Evolutionary conservation across 2,888 invertebrate genomes (phyloP).

Genomic region (Glaucopsyche alexis): DNA sequence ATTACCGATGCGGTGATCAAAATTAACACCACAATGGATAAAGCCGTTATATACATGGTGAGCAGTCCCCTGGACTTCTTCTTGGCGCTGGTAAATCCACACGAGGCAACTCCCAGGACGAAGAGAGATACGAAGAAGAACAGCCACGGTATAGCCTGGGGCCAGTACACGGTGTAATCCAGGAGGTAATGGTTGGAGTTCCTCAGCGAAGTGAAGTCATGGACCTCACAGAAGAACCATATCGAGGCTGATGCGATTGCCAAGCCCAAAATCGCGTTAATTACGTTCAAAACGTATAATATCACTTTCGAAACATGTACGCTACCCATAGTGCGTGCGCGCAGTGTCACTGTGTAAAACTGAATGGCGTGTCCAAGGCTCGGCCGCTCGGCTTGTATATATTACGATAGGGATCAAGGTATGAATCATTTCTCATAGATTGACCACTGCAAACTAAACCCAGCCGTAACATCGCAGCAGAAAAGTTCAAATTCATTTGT

Average conservation of each 20-base stretch:
- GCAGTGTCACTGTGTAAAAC: conserved; percentile 45
- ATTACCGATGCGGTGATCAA: conserved; percentile 53
- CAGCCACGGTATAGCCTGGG: conserved; percentile 70
- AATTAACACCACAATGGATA: conserved; percentile 51
- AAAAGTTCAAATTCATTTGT: neutral
- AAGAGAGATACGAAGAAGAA: conserved; percentile 60
- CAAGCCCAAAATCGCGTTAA: conserved; percentile 55
- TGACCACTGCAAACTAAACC: neutral
- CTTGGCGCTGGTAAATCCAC: conserved; percentile 60
- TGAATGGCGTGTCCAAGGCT: conserved; percentile 53
- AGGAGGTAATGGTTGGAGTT: conserved; percentile 66
- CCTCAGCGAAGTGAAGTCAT: conserved; percentile 55
- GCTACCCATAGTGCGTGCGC: conserved; percentile 44
- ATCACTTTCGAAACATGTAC: conserved; percentile 43
- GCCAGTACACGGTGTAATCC: conserved; percentile 71
- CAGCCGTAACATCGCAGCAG: neutral
- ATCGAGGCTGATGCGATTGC: conserved; percentile 55
- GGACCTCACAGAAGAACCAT: conserved; percentile 64
- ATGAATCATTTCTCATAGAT: neutral
- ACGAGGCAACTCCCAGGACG: conserved; percentile 56
- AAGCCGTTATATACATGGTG: conserved; percentile 51
- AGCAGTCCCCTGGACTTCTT: conserved; percentile 55
- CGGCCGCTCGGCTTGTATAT: neutral
- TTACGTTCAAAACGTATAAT: conserved; percentile 54
- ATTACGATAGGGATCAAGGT: neutral